Conservation (phyloP, 2,797 vertebrate genomes). For the Margarornis squamiger region DNA sequence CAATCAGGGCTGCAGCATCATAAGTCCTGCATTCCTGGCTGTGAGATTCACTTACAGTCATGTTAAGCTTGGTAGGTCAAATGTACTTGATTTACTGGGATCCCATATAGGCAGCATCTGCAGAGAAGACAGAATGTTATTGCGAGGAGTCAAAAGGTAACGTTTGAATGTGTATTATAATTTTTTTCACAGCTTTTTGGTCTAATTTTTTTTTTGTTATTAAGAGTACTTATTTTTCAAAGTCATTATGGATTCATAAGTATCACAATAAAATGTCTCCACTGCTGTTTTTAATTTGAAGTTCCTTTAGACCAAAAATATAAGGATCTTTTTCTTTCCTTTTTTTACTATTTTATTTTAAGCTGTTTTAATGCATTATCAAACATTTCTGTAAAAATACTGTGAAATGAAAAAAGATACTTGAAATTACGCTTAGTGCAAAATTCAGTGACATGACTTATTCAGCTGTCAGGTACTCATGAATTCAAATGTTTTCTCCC, state of each 20-base stretch:
- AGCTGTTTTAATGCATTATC: not conserved
- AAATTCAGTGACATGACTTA: not conserved
- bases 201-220: not conserved
- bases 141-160: not conserved
- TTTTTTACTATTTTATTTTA: not conserved
- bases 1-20: slow-evolving; percentile 47
- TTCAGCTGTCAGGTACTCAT: not conserved
- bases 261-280: not conserved
- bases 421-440: not conserved
- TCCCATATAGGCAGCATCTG: not conserved
- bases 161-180: not conserved
- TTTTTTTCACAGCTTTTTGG: not conserved
- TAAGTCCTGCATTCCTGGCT: not conserved
- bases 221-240: not conserved
- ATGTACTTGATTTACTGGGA: not conserved
- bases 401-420: not conserved
- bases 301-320: not conserved
- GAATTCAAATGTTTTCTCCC: not conserved
- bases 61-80: not conserved
- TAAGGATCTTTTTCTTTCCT: not conserved
- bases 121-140: not conserved
- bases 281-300: not conserved
- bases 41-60: not conserved
- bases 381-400: not conserved
- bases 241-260: not conserved